Evolutionary conservation across 2,888 invertebrate species (phyloP).

Genomic region (Embidobia sp.): DNA sequence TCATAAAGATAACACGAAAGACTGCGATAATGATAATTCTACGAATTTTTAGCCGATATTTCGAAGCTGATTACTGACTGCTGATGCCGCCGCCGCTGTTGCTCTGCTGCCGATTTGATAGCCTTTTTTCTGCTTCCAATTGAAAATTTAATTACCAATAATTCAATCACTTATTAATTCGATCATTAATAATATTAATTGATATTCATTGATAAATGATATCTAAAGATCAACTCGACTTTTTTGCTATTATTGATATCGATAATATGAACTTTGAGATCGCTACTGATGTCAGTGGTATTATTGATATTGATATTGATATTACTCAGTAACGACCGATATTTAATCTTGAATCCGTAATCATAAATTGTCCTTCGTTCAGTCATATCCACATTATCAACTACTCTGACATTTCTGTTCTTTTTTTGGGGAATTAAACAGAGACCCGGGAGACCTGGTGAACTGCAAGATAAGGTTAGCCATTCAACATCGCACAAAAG

Average conservation of each 20-base stretch:
- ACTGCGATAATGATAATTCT: constrained; percentile 70
- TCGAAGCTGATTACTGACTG: constrained; percentile 65
- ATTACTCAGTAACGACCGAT: not conserved
- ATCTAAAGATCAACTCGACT: not conserved
- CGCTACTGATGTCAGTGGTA: constrained; percentile 13
- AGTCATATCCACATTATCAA: constrained; percentile 26
- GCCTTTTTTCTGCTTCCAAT: constrained; percentile 44
- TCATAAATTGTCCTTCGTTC: constrained; percentile 19
- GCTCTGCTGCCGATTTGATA: constrained; percentile 59
- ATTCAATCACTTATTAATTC: constrained; percentile 53
- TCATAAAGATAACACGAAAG: constrained; percentile 60
- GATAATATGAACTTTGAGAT: constrained; percentile 14
- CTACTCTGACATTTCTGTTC: constrained; percentile 66
- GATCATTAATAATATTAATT: constrained; percentile 45
- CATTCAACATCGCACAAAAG: constrained; percentile 57
- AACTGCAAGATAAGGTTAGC: constrained; percentile 89
- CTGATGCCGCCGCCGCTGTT: constrained; percentile 62
- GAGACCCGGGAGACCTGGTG: constrained; percentile 89
- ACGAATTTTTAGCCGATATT: constrained; percentile 65
- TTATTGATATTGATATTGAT: constrained; percentile 10
- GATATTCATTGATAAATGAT: no score
- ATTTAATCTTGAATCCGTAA: no score
- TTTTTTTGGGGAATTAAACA: constrained; percentile 84
- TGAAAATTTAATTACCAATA: constrained; percentile 50
- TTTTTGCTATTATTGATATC: not conserved